Conservation (phyloP, 2,888 invertebrate species). For the Nephrotoma guestfalica region DNA sequence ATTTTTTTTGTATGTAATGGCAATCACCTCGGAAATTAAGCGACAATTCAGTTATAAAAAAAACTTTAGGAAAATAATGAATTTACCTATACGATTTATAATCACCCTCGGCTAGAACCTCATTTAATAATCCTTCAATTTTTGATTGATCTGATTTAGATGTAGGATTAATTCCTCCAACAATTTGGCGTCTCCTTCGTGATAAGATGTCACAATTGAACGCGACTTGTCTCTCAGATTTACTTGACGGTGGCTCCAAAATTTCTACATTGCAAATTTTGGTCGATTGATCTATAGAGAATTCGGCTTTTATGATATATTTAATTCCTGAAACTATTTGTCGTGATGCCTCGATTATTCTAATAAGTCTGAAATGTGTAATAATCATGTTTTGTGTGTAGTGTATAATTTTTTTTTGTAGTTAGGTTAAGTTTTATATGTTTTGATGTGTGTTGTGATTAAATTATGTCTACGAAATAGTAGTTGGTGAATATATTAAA, state of each 20-base stretch:
- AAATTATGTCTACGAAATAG: too few species aligned
- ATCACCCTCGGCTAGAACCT: neutral
- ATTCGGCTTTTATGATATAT: slow-evolving; percentile 30
- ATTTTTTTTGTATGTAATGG: neutral
- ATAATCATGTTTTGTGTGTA: neutral
- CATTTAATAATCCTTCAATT: neutral
- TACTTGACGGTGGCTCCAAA: neutral
- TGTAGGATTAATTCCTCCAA: neutral
- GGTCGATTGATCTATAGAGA: slow-evolving; percentile 14
- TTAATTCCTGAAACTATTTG: slow-evolving; percentile 40
- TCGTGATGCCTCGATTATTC: slow-evolving; percentile 28
- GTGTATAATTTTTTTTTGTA: too few species aligned
- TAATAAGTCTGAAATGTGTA: slow-evolving; percentile 18
- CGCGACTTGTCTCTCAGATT: neutral
- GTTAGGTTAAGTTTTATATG: too few species aligned
- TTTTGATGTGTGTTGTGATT: too few species aligned
- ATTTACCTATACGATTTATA: neutral
- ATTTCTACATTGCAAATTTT: neutral
- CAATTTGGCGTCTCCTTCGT: neutral
- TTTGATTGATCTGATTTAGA: neutral
- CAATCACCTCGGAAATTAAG: too few species aligned
- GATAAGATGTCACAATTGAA: neutral
- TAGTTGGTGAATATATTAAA: too few species aligned
- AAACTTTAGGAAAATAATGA: neutral
- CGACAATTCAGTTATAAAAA: too few species aligned